A percentile compares a stretch with the other conserved stretches of the same genome.
phyloP scores from a whole-genome alignment of 2,797 vertebrate genomes.

The Squalus acanthias region DNA sequence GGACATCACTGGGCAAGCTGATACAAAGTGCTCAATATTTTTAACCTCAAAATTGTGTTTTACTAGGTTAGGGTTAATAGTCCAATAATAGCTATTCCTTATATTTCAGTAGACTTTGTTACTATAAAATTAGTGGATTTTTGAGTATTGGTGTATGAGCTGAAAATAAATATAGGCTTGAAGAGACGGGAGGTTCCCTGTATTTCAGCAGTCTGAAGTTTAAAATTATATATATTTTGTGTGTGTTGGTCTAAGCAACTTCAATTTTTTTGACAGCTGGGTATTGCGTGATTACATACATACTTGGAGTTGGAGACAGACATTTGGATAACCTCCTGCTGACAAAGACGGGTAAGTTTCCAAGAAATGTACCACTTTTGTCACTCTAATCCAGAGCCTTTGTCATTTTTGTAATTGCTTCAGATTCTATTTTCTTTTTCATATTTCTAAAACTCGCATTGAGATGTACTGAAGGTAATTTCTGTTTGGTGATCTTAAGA shows the following conservation, averaged over 20 bases:
- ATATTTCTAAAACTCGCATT: neutral
- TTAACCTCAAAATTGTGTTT: neutral
- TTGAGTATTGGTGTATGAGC: neutral
- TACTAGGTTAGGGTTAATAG: neutral
- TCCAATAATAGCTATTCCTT: neutral
- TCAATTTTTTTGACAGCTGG: conserved; percentile 67
- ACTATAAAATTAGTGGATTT: neutral
- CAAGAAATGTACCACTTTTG: neutral
- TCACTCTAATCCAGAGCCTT: neutral
- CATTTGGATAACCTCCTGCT: conserved; percentile 94
- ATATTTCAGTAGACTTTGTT: neutral
- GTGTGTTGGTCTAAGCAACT: neutral
- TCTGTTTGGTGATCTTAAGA: neutral
- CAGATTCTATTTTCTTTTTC: neutral
- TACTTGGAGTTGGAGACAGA: conserved; percentile 91
- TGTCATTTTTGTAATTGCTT: neutral
- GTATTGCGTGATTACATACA: conserved; percentile 97
- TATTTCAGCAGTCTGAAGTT: neutral
- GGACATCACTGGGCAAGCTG: neutral
- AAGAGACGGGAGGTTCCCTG: neutral
- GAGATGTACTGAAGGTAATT: neutral
- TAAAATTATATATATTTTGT: neutral
- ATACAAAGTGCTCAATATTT: neutral
- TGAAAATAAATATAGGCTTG: neutral
- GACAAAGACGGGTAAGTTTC: conserved; percentile 81